A percentile compares a stretch with the other conserved stretches of the same genome.
Conservation (phyloP, 37 sponge, comb jelly and placozoan species). For the Cladorhizidae sp. region DNA sequence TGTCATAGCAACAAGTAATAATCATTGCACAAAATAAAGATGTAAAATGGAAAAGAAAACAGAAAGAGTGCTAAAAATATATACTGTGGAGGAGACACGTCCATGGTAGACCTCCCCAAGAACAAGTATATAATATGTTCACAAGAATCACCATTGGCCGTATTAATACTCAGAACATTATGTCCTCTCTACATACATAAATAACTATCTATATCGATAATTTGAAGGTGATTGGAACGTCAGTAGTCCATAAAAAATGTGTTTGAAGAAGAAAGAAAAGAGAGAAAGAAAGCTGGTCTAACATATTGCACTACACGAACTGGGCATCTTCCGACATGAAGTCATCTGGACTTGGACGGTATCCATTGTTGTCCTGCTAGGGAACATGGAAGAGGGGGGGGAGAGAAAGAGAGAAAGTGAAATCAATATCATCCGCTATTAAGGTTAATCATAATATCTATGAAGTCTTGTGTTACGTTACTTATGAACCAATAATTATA, state of each 20-base stretch:
- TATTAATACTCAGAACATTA: background rate
- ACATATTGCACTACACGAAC: slow-evolving; percentile 34
- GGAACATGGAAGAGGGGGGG: background rate
- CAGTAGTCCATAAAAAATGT: background rate
- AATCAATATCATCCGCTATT: too few species aligned
- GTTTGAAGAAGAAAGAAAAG: background rate
- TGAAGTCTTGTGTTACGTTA: too few species aligned
- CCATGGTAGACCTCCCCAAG: background rate
- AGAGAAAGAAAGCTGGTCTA: background rate
- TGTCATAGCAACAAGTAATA: too few species aligned
- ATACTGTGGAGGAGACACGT: background rate
- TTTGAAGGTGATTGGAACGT: background rate
- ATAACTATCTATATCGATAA: too few species aligned
- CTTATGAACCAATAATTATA: too few species aligned
- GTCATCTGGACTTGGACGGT: slow-evolving; percentile 43
- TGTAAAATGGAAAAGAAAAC: too few species aligned
- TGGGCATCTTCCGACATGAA: slow-evolving; percentile 54
- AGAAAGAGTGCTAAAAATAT: background rate
- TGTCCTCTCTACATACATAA: background rate
- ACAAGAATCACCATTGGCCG: background rate
- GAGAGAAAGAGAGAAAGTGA: slow-evolving; percentile 9
- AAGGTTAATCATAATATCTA: too few species aligned
- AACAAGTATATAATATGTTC: background rate
- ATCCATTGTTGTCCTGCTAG: slow-evolving; percentile 38
- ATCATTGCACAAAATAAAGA: too few species aligned